Evolutionary conservation across 2,888 invertebrate genomes (phyloP), one percentile per base, ranked within the genome.

Genomic region (Drosophila melanocephala): DNA sequence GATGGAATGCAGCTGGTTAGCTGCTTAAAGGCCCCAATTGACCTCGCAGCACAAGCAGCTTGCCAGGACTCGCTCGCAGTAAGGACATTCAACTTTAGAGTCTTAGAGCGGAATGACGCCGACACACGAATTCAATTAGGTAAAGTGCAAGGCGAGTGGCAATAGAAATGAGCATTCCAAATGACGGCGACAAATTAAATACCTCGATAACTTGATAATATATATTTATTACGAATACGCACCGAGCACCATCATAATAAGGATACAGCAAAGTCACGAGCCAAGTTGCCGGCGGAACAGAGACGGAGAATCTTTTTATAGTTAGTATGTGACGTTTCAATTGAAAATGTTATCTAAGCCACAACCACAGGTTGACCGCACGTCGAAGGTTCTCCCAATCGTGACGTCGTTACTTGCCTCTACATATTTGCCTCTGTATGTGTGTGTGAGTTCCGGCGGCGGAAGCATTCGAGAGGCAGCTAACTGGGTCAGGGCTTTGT

Each of bases 401-500:
- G 69, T 82, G 82, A 82, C 84, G 80, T 84, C 75, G 55, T 71
- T 74, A 56, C 37, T 63, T 66, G 75, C 57, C 69, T 51, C 50
- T 33, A 16, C 33, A 50, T 26, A 28, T 28, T 33, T 35, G 26
- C 16, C 28, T 58, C 55, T 52, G 19, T 39, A 26, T 44, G 22
- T 61, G 57, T 52, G 16, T 66, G 50, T 60, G 26, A 61, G 70
- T 57, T 44, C 42, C 44, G 58, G 33, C 44, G 59, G 64, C 64
- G 57, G 73, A 61, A 67, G 59, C 68, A 37, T 51, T 56, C 56
- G 58, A 73, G 59, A 60, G 28, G 55, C 67, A 55, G 71, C 81
- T 83, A 89, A 89, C 87, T 87, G 88, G 87, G 87, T 89, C 87
- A 87, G 85, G 87, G 89, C 85, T 83, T 72, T 63, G 61, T 72